A percentile compares a stretch with the other conserved stretches of the same genome.
These are phyloP conservation scores for Lymantria monacha DNA, from an alignment of 2,888 invertebrate genomes.

Conservation along the genomic window DNA sequence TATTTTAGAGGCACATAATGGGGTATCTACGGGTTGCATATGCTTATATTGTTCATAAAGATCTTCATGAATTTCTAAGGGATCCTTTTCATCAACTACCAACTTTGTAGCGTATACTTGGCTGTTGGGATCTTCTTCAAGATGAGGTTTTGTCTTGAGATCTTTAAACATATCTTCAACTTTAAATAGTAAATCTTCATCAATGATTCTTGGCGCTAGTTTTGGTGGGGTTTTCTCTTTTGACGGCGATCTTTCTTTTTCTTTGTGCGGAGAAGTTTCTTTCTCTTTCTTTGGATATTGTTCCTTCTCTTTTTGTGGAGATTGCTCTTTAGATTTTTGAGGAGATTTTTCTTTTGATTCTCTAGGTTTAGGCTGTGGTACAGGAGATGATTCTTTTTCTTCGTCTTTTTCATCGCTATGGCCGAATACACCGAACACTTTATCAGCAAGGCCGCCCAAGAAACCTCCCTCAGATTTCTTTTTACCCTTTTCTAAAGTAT, in stretches of 20 bases:
- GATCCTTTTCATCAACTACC: constrained; percentile 66
- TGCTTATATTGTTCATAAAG: constrained; percentile 68
- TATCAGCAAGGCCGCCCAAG: constrained; percentile 68
- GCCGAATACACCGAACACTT: constrained; percentile 67
- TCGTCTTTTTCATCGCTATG: constrained; percentile 69
- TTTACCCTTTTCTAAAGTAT: constrained; percentile 78
- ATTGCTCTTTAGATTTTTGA: constrained; percentile 32
- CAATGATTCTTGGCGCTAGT: constrained; percentile 70
- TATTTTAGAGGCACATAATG: constrained; percentile 45
- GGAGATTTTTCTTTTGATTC: constrained; percentile 39
- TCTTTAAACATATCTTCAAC: constrained; percentile 80
- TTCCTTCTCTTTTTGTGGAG: constrained; percentile 28
- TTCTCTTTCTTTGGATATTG: constrained; percentile 16
- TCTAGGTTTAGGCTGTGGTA: constrained; percentile 57
- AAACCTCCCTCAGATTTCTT: constrained; percentile 70
- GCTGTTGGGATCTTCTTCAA: constrained; percentile 58
- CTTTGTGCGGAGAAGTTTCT: constrained; percentile 15
- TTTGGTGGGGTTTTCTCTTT: constrained; percentile 63
- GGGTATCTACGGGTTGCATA: constrained; percentile 75
- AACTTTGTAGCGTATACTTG: constrained; percentile 68
- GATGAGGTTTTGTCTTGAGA: constrained; percentile 59
- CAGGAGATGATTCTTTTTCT: constrained; percentile 55
- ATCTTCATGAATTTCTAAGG: constrained; percentile 49
- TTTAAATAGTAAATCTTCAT: constrained; percentile 72
- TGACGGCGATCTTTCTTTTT: constrained; percentile 41